Evolutionary conservation across 2,888 invertebrate genomes (phyloP).

Genomic region (Epicampocera succincta): DNA sequence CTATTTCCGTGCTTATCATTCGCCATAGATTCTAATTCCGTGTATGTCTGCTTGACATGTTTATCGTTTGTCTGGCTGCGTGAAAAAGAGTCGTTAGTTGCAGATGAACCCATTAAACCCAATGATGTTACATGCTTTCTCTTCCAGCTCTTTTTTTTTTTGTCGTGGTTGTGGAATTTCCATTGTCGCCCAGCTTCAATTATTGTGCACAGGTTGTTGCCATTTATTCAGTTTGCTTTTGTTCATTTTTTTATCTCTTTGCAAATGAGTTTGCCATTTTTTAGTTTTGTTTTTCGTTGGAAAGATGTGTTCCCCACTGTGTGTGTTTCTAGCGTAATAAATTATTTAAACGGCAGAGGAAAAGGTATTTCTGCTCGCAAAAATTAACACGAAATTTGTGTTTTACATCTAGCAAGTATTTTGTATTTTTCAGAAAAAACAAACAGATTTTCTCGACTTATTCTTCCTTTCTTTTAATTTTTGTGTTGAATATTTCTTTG

Average conservation of each 20-base stretch:
- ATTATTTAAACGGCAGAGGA: slow-evolving; percentile 75
- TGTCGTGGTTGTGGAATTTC: slow-evolving; percentile 9
- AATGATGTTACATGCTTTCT: slow-evolving; percentile 43
- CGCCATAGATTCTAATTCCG: slow-evolving; percentile 34
- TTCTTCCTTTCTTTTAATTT: too few species aligned
- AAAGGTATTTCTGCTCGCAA: slow-evolving; percentile 72
- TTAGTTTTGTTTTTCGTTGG: slow-evolving; percentile 60
- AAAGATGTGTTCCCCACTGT: slow-evolving; percentile 73
- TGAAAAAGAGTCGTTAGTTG: slow-evolving; percentile 61
- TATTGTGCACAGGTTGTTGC: slow-evolving; percentile 62
- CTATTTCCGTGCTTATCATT: slow-evolving; percentile 47
- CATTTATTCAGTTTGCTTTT: slow-evolving; percentile 13
- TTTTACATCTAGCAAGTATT: slow-evolving; percentile 48
- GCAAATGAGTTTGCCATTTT: slow-evolving; percentile 53
- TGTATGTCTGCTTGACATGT: slow-evolving; percentile 21
- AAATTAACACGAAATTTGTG: slow-evolving; percentile 46
- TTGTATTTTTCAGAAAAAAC: slow-evolving; percentile 36
- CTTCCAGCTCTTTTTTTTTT: slow-evolving; percentile 19
- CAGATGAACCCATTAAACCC: slow-evolving; percentile 67
- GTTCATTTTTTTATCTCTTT: slow-evolving; percentile 43
- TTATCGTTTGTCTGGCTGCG: slow-evolving; percentile 32
- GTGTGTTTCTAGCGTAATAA: slow-evolving; percentile 74
- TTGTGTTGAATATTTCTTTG: too few species aligned
- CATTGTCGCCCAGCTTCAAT: slow-evolving; percentile 52
- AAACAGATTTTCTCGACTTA: not conserved